phyloP scores from a whole-genome alignment of 1,140 invertebrate species.

The Metaphire vulgaris region DNA sequence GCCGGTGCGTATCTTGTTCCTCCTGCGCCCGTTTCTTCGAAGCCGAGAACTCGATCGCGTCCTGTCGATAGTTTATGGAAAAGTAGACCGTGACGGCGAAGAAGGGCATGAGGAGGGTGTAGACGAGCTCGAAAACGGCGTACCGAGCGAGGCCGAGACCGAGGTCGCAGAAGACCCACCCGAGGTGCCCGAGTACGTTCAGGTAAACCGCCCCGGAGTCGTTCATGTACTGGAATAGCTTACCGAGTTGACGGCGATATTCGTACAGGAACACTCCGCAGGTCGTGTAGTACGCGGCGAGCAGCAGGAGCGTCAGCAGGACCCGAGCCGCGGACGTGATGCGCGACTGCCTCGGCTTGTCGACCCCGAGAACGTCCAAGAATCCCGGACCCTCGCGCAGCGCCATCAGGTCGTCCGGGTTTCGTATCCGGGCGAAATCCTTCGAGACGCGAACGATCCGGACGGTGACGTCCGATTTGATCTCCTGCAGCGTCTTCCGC shows the following conservation, averaged over 20 bases:
- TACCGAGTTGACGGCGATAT: background rate
- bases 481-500: conserved; percentile 13
- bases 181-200: conserved; percentile 11
- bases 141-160: background rate
- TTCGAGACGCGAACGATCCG: conserved; percentile 1
- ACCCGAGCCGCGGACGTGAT: background rate
- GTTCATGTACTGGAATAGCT: background rate
- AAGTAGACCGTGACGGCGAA: background rate
- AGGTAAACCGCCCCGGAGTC: conserved; percentile 3
- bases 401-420: conserved; percentile 11
- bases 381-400: conserved; percentile 1
- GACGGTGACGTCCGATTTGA: conserved; percentile 2
- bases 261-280: conserved; percentile 1
- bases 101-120: background rate
- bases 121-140: conserved; percentile 9
- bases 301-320: background rate
- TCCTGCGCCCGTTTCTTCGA: background rate
- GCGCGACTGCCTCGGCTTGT: conserved; percentile 3
- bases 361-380: conserved; percentile 11
- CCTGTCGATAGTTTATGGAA: background rate
- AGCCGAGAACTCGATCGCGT: background rate
- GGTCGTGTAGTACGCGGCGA: conserved; percentile 1
- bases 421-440: background rate
- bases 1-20: background rate
- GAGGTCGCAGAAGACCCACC: conserved; percentile 4